A percentile compares a stretch with the other conserved stretches of the same genome.
These are phyloP conservation scores for Drosophila subsilvestris DNA, from an alignment of 2,888 invertebrate species.

Conservation along the genomic window DNA sequence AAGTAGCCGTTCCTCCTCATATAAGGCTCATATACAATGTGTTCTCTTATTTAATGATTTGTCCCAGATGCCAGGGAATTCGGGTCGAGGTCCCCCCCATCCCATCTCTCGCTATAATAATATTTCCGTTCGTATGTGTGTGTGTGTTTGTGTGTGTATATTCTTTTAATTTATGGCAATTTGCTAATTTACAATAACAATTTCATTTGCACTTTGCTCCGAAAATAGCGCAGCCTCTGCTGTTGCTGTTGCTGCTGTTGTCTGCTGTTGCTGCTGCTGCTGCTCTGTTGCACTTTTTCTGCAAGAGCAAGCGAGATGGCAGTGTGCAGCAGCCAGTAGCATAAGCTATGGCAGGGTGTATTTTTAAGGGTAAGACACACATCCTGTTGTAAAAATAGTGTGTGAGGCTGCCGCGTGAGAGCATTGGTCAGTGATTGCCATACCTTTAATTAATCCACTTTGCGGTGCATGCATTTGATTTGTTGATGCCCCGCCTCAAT, in stretches of 20 bases:
- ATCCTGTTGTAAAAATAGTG: neutral
- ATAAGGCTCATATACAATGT: neutral
- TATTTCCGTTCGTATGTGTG: neutral
- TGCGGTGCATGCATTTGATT: constrained; percentile 18
- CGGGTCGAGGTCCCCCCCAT: constrained; percentile 6
- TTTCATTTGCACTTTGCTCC: constrained; percentile 56
- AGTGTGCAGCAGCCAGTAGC: neutral
- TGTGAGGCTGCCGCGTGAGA: no score
- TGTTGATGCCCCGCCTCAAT: constrained; percentile 52
- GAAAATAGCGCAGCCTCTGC: constrained; percentile 55
- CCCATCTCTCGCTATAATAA: constrained; percentile 1
- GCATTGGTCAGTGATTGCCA: constrained; percentile 12
- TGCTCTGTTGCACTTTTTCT: constrained; percentile 7
- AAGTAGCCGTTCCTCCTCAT: neutral
- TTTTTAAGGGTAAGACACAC: neutral
- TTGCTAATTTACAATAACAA: constrained; percentile 60
- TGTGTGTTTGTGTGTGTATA: neutral
- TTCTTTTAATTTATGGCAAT: constrained; percentile 40
- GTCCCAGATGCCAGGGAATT: constrained; percentile 3
- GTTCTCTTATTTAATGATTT: neutral
- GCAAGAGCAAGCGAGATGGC: constrained; percentile 6
- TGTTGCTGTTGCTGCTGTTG: neutral
- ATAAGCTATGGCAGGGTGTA: neutral
- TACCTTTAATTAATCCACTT: neutral
- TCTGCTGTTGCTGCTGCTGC: constrained; percentile 20